A percentile compares a stretch with the other conserved stretches of the same genome.
phyloP scores from a whole-genome alignment of 1,140 invertebrate species.

The Druon quercuslanigerum region DNA sequence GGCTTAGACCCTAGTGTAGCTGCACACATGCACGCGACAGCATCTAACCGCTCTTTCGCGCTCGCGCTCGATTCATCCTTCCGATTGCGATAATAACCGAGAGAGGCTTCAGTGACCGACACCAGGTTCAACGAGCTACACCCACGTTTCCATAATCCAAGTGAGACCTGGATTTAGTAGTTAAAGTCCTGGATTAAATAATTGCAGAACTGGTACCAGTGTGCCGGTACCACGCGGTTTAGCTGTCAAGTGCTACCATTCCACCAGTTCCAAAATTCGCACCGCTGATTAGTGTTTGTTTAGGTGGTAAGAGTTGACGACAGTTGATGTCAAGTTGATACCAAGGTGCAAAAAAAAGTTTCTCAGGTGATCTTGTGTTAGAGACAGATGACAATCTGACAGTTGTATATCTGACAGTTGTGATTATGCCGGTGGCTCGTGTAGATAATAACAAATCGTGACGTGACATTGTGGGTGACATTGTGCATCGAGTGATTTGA shows the following conservation, averaged over 20 bases:
- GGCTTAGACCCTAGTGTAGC: constrained; percentile 63
- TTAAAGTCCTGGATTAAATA: not conserved
- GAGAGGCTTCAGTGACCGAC: constrained; percentile 52
- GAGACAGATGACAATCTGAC: no score
- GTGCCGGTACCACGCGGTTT: not conserved
- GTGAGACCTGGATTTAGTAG: no score
- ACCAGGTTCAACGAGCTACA: not conserved
- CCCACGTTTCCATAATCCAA: no score
- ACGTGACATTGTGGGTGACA: constrained; percentile 28
- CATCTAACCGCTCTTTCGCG: constrained; percentile 67
- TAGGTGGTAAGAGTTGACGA: no score
- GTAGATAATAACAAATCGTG: not conserved
- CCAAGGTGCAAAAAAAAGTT: no score
- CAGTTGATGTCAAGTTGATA: no score
- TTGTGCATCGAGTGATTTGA: constrained; percentile 32
- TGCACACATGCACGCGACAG: constrained; percentile 76
- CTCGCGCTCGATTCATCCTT: constrained; percentile 53
- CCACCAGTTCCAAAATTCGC: no score
- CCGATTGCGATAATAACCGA: constrained; percentile 55
- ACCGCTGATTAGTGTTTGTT: no score
- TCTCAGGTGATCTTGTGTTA: no score
- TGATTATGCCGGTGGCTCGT: constrained; percentile 26
- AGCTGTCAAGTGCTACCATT: constrained; percentile 13
- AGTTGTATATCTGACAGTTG: constrained; percentile 10
- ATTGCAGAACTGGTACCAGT: not conserved